Evolutionary conservation across 2,113 vertebrate genomes (phyloP).

Genomic region (Synchiropus splendidus): DNA sequence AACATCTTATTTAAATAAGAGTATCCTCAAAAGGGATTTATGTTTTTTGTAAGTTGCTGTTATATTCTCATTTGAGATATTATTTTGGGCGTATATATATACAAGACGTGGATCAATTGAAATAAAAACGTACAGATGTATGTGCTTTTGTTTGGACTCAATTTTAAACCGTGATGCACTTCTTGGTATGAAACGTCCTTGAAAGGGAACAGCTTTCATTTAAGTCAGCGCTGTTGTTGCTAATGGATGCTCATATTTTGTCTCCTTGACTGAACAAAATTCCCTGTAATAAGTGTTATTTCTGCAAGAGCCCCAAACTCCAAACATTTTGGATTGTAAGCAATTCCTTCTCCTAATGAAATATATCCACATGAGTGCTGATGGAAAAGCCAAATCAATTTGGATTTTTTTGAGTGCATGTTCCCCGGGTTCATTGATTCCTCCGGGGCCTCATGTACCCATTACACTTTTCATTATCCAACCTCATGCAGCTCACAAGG

Average conservation of each 20-base stretch:
- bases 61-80: too few species aligned
- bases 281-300: slow-evolving; percentile 7
- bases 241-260: slow-evolving; percentile 18
- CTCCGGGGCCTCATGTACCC: slow-evolving; percentile 8
- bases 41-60: too few species aligned
- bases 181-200: not conserved
- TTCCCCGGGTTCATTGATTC: slow-evolving; percentile 21
- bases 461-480: slow-evolving; percentile 38
- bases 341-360: slow-evolving; percentile 44
- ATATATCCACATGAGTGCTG: slow-evolving; percentile 28
- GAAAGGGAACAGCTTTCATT: not conserved
- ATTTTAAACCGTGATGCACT: too few species aligned
- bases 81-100: too few species aligned
- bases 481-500: slow-evolving; percentile 16
- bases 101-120: too few species aligned
- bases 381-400: slow-evolving; percentile 29
- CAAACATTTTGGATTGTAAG: slow-evolving; percentile 31
- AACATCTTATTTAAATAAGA: too few species aligned
- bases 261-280: slow-evolving; percentile 13
- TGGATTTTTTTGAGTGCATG: slow-evolving; percentile 8
- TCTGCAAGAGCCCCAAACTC: slow-evolving; percentile 10
- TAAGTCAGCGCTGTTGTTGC: slow-evolving; percentile 14
- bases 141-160: too few species aligned
- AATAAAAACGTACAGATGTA: too few species aligned
- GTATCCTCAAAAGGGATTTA: too few species aligned